Base-by-base conservation (phyloP, 1,140 invertebrate genomes). In the Polyergus mexicanus region DNA sequence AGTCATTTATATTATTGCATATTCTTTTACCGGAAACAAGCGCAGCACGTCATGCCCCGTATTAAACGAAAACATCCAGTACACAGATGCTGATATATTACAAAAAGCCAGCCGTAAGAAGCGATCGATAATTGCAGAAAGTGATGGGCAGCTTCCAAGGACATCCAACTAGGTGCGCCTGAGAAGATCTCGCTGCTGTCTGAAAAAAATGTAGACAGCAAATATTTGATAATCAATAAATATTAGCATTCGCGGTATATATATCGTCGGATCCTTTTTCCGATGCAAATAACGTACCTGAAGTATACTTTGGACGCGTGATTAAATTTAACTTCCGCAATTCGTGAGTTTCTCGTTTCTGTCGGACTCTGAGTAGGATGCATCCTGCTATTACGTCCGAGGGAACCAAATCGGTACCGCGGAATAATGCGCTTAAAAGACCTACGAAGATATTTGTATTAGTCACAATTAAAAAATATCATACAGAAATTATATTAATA, bases 61-160 rank as follows among this genome's bases (percentile, higher is more conserved):
- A 97, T 95, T 56, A 98, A 93, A 90, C 97, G 96, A 94, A 97
- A 98, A 69, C 98, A 96, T 5, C 97, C 97, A 8, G 97, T 97
- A 84, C 96, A 97, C 74, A 96, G 96, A 91, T 98, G 96, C 35
- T 96, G 95, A 92, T 98, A 98, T 89, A 98, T 94, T 86, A 98
- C 98, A 89, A 97, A 97, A n/a, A 98, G 97, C 98, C 98, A 99
- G 1, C 98, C 98, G 93, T 98, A 99, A n/a, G 97, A 96, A 1
- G 97, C 97, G 89, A 98, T 96, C 0, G 98, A 97, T 89, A 98
- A 96, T 91, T 97, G 96, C 77, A 98, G 95, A 89, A 97, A 98
- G 94, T 98, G 97, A 63, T 96, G 91, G 0, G 98, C 97, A 89
- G 96, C 96, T 84, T 97, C 96, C 63, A 98, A 92, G 87, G 97